Evolutionary conservation across 2,888 invertebrate genomes (phyloP), one percentile per base, ranked within the genome.

Genomic region (Perizoma flavofasciatum): DNA sequence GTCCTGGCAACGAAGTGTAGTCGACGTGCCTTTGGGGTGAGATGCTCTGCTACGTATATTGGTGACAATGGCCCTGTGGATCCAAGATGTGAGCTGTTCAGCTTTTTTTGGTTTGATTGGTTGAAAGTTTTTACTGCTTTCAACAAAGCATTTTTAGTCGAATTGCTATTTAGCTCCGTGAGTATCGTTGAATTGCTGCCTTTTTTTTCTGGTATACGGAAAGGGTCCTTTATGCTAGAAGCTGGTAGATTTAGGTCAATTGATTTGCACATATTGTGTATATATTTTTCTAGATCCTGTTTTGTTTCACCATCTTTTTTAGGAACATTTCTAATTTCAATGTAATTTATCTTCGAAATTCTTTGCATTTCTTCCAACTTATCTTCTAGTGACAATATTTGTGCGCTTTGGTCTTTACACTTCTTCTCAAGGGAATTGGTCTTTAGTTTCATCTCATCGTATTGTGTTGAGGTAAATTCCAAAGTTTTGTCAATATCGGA

Each of bases 311-410:
- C 35, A 9, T 35, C 47, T 35, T 47, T 47, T 10, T 35, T 35
- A 35, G 47, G 35, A 6, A 47, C 47, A 47, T 47, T 47, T 32
- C 47, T 9, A 5, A 47, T 47, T 47, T 47, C 47, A 9, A 47
- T 35, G 9, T 47, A 47, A 35, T 47, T 47, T 34, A 47, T 47
- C 10, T 47, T 47, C 6, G 47, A 7, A 6, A 47, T 47, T 46
- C 46, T 46, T 5, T 46, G 46, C 46, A 46, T 46, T 22, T 46
- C 46, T 46, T 46, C 46, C 8, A 46, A 4, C n/a, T 47, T 34
- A 10, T 47, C 47, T 34, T 47, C 47, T 1, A 47, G 35, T n/a
- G 34, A 35, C 5, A 47, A 2, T 35, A 47, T 34, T 10, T 35
- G 47, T 6, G 47, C 8, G 1, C n/a, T 9, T 5, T 35, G 34